Base-by-base conservation (phyloP, 2,113 vertebrate genomes). In the Epinephelus moara region DNA sequence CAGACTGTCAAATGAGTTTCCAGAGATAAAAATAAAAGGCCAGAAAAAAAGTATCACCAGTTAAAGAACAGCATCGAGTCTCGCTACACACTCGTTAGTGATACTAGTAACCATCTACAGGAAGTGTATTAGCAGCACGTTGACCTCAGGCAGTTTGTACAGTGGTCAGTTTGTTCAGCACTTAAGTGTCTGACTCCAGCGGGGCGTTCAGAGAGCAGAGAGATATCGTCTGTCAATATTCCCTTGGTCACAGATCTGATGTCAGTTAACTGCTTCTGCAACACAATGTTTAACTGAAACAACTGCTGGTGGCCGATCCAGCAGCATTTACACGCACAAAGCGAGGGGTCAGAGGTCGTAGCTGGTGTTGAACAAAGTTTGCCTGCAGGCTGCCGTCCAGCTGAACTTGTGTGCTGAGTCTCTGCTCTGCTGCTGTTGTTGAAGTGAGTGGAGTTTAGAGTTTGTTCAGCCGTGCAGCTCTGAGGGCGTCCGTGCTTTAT, bases 391-490 rank as follows among this genome's bases (percentile, higher is more conserved):
- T 11, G 56, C 2, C 3, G 75, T 71, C 80, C 85, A 3, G 71
- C 61, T 70, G 63, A 62, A 66, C 68, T 59, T 1, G 23, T 14
- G 71, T 18, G 74, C 75, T 25, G 33, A 68, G 49, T 79, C 73
- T 15, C 25, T 27, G 27, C 6, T 55, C 60, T 57, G 50, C 42
- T 63, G 49, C 55, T 75, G 71, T 27, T 11, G 42, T 37, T 69
- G 70, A 57, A 56, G 70, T 80, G 4, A 56, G 70, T 80, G 4
- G 13, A 70, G 61, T 84, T 66, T 37, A 11, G 80, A 72, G 55
- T 57, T 66, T 72, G 84, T 71, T 78, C 13, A 84, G 71, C 60
- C 33, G 30, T 45, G 76, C 76, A n/a, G 75, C 81, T 80, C 56
- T 1, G 70, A 33, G 33, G 68, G 63, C 27, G 59, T 23, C 66